Conservation (phyloP, 2,113 vertebrate species). For the Spea bombifrons region DNA sequence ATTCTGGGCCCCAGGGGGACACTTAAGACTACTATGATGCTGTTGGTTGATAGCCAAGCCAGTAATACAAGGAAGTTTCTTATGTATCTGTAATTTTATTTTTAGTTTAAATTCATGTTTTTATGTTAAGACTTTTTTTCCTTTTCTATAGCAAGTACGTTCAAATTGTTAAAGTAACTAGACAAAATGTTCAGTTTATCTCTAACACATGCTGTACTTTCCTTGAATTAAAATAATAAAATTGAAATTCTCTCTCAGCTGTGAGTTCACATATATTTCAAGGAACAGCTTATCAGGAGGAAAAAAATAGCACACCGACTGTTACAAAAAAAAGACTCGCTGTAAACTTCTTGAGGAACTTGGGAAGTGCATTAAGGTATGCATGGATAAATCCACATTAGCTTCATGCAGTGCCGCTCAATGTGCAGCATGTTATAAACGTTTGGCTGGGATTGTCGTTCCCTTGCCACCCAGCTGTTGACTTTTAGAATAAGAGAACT, state of each 20-base stretch:
- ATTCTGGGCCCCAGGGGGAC: too few species aligned
- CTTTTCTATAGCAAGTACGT: not conserved
- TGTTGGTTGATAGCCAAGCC: too few species aligned
- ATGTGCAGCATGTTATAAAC: too few species aligned
- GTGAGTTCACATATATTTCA: conserved; percentile 31
- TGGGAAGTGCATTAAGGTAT: too few species aligned
- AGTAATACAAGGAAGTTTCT: too few species aligned
- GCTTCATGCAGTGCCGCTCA: too few species aligned
- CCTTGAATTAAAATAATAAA: conserved; percentile 25
- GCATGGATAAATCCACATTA: too few species aligned
- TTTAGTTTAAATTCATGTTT: not conserved
- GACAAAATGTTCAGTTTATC: conserved; percentile 4
- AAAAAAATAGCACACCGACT: not conserved
- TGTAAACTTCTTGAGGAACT: not conserved
- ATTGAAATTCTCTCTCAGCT: conserved; percentile 34
- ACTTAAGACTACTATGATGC: too few species aligned
- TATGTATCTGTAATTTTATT: not conserved
- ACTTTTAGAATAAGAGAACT: too few species aligned
- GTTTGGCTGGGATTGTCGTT: too few species aligned
- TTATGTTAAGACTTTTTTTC: not conserved
- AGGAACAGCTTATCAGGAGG: not conserved
- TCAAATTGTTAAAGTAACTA: not conserved
- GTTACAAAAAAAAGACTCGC: not conserved
- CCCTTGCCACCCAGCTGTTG: too few species aligned
- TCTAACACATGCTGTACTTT: conserved; percentile 25